Evolutionary conservation across 2,797 vertebrate species (phyloP).

Genomic region (Acrossocheilus fasciatus): DNA sequence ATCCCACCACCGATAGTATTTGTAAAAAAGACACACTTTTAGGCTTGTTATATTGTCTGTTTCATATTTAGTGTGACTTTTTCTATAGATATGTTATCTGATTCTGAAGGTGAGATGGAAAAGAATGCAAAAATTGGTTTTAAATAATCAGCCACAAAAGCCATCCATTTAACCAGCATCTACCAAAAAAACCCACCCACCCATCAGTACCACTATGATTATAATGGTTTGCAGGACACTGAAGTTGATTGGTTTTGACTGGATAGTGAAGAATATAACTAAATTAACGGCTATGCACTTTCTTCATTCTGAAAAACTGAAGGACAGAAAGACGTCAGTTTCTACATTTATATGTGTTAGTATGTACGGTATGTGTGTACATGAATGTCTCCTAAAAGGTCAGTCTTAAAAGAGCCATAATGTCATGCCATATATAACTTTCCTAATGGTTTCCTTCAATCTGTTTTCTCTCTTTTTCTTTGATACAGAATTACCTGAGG

Average conservation of each 20-base stretch:
- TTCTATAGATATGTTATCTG: slow-evolving; percentile 44
- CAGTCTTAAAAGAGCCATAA: slow-evolving; percentile 42
- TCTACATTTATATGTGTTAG: slow-evolving; percentile 31
- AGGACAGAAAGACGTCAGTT: neutral
- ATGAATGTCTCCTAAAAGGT: slow-evolving; percentile 32
- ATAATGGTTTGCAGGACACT: slow-evolving; percentile 17
- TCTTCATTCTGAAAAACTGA: slow-evolving; percentile 29
- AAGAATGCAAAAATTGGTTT: slow-evolving; percentile 8
- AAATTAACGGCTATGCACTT: slow-evolving; percentile 54
- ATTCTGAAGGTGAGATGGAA: slow-evolving; percentile 49
- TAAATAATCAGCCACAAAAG: slow-evolving; percentile 1
- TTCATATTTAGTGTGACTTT: slow-evolving; percentile 20
- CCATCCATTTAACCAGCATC: slow-evolving; percentile 26
- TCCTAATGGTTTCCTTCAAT: slow-evolving; percentile 36
- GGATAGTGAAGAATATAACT: slow-evolving; percentile 47
- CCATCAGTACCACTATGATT: slow-evolving; percentile 26
- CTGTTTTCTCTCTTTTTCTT: slow-evolving; percentile 45
- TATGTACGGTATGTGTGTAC: slow-evolving; percentile 4
- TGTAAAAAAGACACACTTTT: slow-evolving; percentile 28
- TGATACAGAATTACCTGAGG: slow-evolving; percentile 76
- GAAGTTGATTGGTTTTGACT: slow-evolving; percentile 6
- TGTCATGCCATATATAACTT: slow-evolving; percentile 34
- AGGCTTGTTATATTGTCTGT: neutral
- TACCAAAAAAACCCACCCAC: slow-evolving; percentile 1
- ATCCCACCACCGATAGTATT: slow-evolving; percentile 57